Percentiles rank a stretch among this genome's conserved stretches.
Conservation (phyloP, 2,888 invertebrate genomes). For the Cistogaster globosa region DNA sequence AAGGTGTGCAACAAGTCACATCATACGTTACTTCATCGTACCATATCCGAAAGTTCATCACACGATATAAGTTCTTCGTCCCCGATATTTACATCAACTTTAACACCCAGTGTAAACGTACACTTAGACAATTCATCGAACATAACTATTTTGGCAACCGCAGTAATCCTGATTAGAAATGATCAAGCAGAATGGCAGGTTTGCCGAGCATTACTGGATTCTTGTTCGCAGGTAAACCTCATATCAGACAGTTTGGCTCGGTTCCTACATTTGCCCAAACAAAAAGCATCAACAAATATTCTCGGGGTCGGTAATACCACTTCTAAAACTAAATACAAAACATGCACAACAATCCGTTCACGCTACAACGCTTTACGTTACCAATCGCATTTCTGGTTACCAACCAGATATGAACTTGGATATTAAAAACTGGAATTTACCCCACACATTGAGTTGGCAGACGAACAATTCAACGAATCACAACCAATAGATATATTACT, state of each 20-base stretch:
- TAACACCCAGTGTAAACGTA: background rate
- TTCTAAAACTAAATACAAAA: slow-evolving; percentile 49
- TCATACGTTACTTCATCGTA: slow-evolving; percentile 54
- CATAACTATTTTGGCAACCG: too few species aligned
- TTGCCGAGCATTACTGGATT: slow-evolving; percentile 45
- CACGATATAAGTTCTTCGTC: background rate
- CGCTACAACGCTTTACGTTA: slow-evolving; percentile 23
- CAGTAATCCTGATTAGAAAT: background rate
- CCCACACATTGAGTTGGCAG: slow-evolving; percentile 46
- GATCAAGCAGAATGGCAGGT: background rate
- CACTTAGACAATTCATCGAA: background rate
- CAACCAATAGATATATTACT: slow-evolving; percentile 17
- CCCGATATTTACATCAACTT: background rate
- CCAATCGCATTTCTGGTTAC: slow-evolving; percentile 17
- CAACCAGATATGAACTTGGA: slow-evolving; percentile 42
- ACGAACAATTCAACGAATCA: slow-evolving; percentile 6
- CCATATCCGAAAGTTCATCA: background rate
- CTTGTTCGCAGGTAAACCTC: slow-evolving; percentile 62
- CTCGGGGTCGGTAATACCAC: slow-evolving; percentile 47
- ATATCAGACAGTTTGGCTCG: slow-evolving; percentile 50
- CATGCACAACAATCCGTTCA: slow-evolving; percentile 54
- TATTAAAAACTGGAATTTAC: slow-evolving; percentile 50
- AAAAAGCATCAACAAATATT: slow-evolving; percentile 42
- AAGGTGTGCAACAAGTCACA: slow-evolving; percentile 44
- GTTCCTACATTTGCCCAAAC: slow-evolving; percentile 26